A percentile compares a stretch with the other conserved stretches of the same genome.
phyloP scores from a whole-genome alignment of 1,140 invertebrate genomes.

The Spodoptera frugiperda region DNA sequence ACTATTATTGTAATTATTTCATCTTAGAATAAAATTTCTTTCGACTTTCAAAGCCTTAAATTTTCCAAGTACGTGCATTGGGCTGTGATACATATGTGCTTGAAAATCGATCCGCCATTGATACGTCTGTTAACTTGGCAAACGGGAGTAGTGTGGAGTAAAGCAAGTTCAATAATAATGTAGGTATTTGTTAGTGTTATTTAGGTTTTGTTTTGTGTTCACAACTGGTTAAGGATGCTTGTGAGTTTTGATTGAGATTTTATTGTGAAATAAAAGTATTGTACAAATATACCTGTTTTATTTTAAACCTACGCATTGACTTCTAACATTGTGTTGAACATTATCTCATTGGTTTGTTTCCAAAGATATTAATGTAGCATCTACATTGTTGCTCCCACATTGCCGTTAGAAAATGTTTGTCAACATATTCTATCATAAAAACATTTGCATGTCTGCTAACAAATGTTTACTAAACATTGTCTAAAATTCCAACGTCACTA shows the following conservation, averaged over 20 bases:
- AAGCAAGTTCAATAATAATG: slow-evolving; percentile 54
- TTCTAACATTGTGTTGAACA: not conserved
- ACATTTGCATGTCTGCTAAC: too few relatives aligned
- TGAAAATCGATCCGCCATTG: slow-evolving; percentile 47
- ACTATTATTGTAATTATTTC: slow-evolving; percentile 38
- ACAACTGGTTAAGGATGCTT: slow-evolving; percentile 74
- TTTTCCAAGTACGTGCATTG: slow-evolving; percentile 44
- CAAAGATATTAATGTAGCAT: too few relatives aligned
- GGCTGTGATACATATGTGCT: slow-evolving; percentile 53
- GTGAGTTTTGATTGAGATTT: slow-evolving; percentile 82
- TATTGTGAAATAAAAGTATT: slow-evolving; percentile 80
- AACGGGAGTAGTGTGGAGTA: slow-evolving; percentile 22
- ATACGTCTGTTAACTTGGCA: slow-evolving; percentile 34
- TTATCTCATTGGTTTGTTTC: too few relatives aligned
- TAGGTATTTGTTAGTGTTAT: slow-evolving; percentile 74
- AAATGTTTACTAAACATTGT: too few relatives aligned
- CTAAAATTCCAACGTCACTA: too few relatives aligned
- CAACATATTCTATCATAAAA: too few relatives aligned
- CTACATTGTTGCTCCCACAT: too few relatives aligned
- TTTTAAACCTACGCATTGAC: slow-evolving; percentile 19
- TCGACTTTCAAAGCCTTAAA: slow-evolving; percentile 45
- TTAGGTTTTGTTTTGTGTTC: slow-evolving; percentile 74
- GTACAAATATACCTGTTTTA: slow-evolving; percentile 61
- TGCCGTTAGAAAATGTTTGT: too few relatives aligned
- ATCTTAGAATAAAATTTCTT: slow-evolving; percentile 22